phyloP scores from a whole-genome alignment of 2,888 invertebrate species.

The Orthonychiurus folsomi region DNA sequence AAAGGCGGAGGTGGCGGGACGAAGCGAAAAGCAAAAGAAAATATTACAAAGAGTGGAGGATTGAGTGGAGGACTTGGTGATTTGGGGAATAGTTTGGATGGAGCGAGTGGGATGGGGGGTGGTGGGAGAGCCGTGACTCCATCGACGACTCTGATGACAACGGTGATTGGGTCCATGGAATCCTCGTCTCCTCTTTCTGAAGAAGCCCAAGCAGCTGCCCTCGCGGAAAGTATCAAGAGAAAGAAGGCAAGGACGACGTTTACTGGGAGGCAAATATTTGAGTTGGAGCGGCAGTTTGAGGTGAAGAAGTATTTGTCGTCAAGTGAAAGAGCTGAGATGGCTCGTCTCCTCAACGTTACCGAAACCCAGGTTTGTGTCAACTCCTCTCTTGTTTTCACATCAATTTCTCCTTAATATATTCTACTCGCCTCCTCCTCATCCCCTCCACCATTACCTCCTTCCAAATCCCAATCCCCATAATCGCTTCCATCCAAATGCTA shows the following conservation, averaged over 20 bases:
- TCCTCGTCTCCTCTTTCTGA: constrained; percentile 7
- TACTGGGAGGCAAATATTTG: constrained; percentile 91
- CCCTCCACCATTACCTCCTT: constrained; percentile 6
- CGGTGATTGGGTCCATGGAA: not conserved
- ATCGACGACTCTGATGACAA: not conserved
- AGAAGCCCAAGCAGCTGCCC: constrained; percentile 8
- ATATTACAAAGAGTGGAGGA: constrained; percentile 12
- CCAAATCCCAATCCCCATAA: too few species aligned
- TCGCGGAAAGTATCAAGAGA: constrained; percentile 51
- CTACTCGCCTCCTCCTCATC: not conserved
- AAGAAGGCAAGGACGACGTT: constrained; percentile 91
- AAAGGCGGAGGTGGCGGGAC: constrained; percentile 9
- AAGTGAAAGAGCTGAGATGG: constrained; percentile 88
- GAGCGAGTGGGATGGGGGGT: not conserved
- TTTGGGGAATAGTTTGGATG: not conserved
- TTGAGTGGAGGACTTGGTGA: constrained; percentile 9
- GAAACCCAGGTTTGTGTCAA: constrained; percentile 76
- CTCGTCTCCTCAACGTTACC: constrained; percentile 82
- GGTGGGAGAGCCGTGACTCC: too few species aligned
- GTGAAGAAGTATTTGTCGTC: constrained; percentile 92
- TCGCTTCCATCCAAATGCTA: too few species aligned
- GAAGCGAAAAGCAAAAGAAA: constrained; percentile 27
- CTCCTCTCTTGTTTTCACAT: constrained; percentile 13
- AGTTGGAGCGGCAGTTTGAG: constrained; percentile 87
- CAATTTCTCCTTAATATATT: constrained; percentile 9